Evolutionary conservation across 2,797 vertebrate genomes (phyloP).

Genomic region (Lithobates pipiens): DNA sequence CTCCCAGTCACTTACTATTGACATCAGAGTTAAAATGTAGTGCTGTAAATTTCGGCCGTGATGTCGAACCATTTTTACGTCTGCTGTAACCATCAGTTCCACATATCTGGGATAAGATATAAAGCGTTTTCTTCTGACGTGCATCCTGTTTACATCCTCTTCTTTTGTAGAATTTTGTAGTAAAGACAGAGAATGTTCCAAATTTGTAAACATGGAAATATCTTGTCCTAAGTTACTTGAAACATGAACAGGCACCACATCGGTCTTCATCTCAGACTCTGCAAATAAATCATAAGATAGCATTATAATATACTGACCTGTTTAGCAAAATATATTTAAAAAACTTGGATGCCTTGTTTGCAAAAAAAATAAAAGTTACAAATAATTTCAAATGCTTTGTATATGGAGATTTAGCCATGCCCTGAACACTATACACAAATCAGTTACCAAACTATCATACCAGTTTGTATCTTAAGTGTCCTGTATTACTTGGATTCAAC

Average conservation of each 20-base stretch:
- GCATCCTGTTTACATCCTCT: constrained; percentile 64
- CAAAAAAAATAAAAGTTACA: too few relatives aligned
- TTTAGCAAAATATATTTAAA: too few relatives aligned
- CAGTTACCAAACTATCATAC: too few relatives aligned
- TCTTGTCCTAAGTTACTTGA: constrained; percentile 75
- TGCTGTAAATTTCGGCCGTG: constrained; percentile 93
- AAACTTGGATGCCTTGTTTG: too few relatives aligned
- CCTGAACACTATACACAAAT: too few relatives aligned
- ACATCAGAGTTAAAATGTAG: constrained; percentile 96
- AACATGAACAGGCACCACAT: constrained; percentile 68
- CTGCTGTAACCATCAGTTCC: constrained; percentile 97
- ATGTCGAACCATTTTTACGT: constrained; percentile 90
- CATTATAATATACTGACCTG: background rate
- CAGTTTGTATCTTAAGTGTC: too few relatives aligned
- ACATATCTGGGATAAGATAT: constrained; percentile 96
- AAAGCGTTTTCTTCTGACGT: constrained; percentile 87
- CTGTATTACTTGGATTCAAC: too few relatives aligned
- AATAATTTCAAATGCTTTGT: too few relatives aligned
- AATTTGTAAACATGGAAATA: constrained; percentile 72
- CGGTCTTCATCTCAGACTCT: constrained; percentile 75
- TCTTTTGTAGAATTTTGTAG: constrained; percentile 68
- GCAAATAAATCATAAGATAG: constrained; percentile 59
- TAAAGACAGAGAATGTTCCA: constrained; percentile 64
- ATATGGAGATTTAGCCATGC: too few relatives aligned
- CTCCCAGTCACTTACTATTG: constrained; percentile 91